These are phyloP conservation scores for Phalacrocorax aristotelis DNA, from an alignment of 2,113 vertebrate species.

Conservation along the genomic window DNA sequence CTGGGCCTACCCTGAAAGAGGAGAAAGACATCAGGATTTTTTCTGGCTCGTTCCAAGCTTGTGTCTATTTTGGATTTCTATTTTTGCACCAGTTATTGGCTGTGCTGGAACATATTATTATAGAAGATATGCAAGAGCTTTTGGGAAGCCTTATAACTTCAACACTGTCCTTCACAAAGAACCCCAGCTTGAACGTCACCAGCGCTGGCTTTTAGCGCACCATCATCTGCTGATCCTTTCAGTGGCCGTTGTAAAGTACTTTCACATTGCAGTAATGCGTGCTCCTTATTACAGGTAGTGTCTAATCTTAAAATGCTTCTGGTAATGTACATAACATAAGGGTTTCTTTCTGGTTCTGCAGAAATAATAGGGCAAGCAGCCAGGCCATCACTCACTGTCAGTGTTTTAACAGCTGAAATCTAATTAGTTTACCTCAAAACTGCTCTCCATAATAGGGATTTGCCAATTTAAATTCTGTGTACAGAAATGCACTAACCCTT, in stretches of 20 bases:
- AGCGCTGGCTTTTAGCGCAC: background rate
- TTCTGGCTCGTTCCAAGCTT: background rate
- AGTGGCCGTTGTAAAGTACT: background rate
- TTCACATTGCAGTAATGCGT: background rate
- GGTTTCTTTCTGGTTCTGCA: conserved; percentile 20
- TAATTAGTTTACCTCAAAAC: conserved; percentile 50
- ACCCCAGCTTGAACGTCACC: background rate
- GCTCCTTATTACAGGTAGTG: background rate
- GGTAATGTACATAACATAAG: background rate
- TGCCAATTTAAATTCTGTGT: background rate
- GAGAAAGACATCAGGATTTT: background rate
- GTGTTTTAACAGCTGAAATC: conserved; percentile 30
- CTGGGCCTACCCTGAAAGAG: background rate
- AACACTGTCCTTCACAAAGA: background rate
- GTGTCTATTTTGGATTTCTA: background rate
- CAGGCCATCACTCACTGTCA: conserved; percentile 10
- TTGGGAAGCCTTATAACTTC: background rate
- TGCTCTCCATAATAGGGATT: background rate
- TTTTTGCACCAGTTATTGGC: background rate
- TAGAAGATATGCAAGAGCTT: background rate
- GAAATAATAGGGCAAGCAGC: conserved; percentile 21
- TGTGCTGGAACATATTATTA: background rate
- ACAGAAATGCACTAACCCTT: background rate
- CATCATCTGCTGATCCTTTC: background rate
- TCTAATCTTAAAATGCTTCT: background rate